phyloP scores from a whole-genome alignment of 2,888 invertebrate genomes.

The Leptinotarsa tumamoca region DNA sequence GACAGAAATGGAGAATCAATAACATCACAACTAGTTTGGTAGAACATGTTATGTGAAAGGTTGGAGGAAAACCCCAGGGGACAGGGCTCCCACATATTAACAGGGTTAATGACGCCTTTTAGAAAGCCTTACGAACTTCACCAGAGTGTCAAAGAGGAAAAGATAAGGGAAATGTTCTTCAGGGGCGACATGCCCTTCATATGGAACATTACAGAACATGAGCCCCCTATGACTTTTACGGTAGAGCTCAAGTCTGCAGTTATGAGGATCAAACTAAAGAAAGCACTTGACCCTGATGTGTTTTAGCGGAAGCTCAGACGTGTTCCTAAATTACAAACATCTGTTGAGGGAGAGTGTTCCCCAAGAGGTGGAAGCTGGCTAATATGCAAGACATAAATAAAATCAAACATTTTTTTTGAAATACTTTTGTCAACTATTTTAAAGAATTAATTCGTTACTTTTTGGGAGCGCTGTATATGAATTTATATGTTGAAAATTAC shows the following conservation, averaged over 20 bases:
- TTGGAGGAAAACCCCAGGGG: no score
- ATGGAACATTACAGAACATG: no score
- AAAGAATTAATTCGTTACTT: no score
- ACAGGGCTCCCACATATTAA: background rate
- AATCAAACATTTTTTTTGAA: no score
- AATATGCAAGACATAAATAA: no score
- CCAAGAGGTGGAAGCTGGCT: conserved; percentile 33
- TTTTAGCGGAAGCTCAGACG: background rate
- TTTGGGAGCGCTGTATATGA: no score
- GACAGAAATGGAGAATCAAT: background rate
- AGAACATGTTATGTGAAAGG: background rate
- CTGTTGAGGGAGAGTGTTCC: conserved; percentile 24
- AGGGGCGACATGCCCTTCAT: background rate
- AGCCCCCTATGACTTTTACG: conserved; percentile 3
- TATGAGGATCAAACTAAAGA: conserved; percentile 6
- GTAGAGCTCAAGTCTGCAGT: background rate
- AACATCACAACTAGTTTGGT: conserved; percentile 18
- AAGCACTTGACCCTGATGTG: conserved; percentile 12
- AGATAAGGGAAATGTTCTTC: background rate
- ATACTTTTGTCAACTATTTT: no score
- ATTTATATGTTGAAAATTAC: no score
- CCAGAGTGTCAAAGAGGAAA: background rate
- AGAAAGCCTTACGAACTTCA: background rate
- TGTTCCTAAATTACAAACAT: background rate
- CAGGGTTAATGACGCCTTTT: background rate